Percentiles rank a stretch among this genome's conserved stretches.
phyloP scores from a whole-genome alignment of 1,140 invertebrate species.

The Nebria ingens region DNA sequence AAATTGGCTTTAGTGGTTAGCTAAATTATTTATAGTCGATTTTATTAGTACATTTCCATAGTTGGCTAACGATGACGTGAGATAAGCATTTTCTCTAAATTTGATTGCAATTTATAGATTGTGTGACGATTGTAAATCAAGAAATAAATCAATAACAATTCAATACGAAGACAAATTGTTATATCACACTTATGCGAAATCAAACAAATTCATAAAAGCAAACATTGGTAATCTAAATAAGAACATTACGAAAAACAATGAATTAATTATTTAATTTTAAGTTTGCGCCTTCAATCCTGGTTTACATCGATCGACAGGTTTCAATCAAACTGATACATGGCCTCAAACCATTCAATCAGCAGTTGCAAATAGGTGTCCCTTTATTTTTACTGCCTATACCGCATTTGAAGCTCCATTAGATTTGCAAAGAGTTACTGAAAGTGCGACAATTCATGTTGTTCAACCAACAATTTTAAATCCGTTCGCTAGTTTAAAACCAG shows the following conservation, averaged over 20 bases:
- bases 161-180: neutral
- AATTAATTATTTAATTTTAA: conserved; percentile 24
- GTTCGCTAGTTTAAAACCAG: conserved; percentile 54
- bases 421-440: conserved; percentile 38
- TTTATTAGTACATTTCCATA: too few species aligned
- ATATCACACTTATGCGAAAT: neutral
- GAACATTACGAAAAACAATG: neutral
- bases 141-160: neutral
- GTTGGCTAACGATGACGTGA: too few species aligned
- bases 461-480: conserved; percentile 45
- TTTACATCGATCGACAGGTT: conserved; percentile 52
- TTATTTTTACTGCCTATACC: conserved; percentile 55
- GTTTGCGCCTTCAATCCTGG: conserved; percentile 63
- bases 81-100: too few species aligned
- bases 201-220: neutral
- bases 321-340: conserved; percentile 51
- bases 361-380: conserved; percentile 39
- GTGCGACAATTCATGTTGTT: conserved; percentile 38
- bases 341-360: conserved; percentile 45
- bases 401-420: conserved; percentile 50
- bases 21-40: too few species aligned
- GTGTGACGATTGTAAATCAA: neutral
- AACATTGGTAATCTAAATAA: neutral
- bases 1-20: too few species aligned
- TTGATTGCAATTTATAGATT: neutral